Evolutionary conservation across 2,888 invertebrate species (phyloP), one percentile per base, ranked within the genome.

Genomic region (Oscheius sp.): DNA sequence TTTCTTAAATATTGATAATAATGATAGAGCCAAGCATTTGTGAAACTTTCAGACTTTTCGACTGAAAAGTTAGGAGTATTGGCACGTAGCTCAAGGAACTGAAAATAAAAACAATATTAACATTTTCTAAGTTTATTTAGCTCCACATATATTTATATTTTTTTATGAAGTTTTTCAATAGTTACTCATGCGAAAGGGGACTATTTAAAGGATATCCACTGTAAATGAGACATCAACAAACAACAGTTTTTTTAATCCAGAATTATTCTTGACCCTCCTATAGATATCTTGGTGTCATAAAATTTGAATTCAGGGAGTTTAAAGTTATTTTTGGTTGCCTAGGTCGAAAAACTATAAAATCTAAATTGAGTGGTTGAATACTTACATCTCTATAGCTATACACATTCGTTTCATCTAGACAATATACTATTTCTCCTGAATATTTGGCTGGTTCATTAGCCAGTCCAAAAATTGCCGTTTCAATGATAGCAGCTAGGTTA

Each of bases 371-470:
- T 6, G 6, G 5, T 5, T n/a, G n/a, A n/a, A 32, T 17, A 56
- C 56, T 36, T 17, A 82, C 82, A 49, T 83, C 73, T 50, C 75
- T 63, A 33, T 82, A 78, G 20, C 77, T 67, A 45, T 65, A 63
- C n/a, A 72, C 72, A 17, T 73, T 73, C 12, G 78, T 78, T 20
- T 78, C 71, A 63, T 83, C 83, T 81, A 80, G 75, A 45, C 80
- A 80, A 56, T 81, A 83, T 32, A 83, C 78, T 30, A 78, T 74
- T 36, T 83, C 82, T 50, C 78, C 80, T 33, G 73, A 71, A 57
- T 62, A 73, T 26, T 61, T 69, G 41, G 54, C 47, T 1, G 80
- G 73, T 22, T 76, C 65, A 14, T 54, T 26, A 0, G 72, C 30
- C 41, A 83, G 68, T 22, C 65, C 33, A 24, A 74, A 67, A 62